These are phyloP conservation scores for Nothoprocta pentlandii DNA, from an alignment of 2,113 vertebrate genomes.

Conservation along the genomic window DNA sequence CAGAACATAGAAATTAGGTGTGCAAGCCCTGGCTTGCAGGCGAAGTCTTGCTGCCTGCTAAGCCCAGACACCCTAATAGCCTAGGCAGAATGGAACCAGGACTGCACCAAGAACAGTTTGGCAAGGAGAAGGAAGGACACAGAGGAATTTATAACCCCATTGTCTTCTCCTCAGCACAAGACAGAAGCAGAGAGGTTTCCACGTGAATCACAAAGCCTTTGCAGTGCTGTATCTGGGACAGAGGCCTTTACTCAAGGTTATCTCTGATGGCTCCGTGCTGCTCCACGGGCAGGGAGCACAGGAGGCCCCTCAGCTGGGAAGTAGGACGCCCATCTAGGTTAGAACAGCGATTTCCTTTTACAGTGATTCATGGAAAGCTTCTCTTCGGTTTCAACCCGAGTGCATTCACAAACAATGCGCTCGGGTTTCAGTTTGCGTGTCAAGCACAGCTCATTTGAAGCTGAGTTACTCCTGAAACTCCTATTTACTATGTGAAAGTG, in stretches of 20 bases:
- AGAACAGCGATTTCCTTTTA: neutral
- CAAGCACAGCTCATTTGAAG: conserved; percentile 32
- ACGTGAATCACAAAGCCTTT: neutral
- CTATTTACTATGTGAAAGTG: conserved; percentile 29
- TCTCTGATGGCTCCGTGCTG: neutral
- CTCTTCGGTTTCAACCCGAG: conserved; percentile 58
- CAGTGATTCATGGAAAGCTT: conserved; percentile 35
- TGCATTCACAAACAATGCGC: neutral
- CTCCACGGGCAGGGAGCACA: neutral
- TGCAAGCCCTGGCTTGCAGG: neutral
- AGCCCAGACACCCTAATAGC: neutral
- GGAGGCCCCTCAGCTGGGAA: neutral
- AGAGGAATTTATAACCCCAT: neutral
- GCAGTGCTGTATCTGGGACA: neutral
- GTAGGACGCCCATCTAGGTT: conserved; percentile 24
- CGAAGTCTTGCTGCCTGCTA: neutral
- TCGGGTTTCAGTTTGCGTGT: conserved; percentile 49
- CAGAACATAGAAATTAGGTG: neutral
- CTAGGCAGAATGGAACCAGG: neutral
- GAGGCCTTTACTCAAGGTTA: neutral
- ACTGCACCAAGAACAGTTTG: neutral
- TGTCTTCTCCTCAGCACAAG: neutral
- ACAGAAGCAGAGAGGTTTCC: neutral
- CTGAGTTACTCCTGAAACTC: conserved; percentile 34
- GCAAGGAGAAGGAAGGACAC: neutral